Conservation (phyloP, 2,113 vertebrate genomes). For the Eretmochelys imbricata region DNA sequence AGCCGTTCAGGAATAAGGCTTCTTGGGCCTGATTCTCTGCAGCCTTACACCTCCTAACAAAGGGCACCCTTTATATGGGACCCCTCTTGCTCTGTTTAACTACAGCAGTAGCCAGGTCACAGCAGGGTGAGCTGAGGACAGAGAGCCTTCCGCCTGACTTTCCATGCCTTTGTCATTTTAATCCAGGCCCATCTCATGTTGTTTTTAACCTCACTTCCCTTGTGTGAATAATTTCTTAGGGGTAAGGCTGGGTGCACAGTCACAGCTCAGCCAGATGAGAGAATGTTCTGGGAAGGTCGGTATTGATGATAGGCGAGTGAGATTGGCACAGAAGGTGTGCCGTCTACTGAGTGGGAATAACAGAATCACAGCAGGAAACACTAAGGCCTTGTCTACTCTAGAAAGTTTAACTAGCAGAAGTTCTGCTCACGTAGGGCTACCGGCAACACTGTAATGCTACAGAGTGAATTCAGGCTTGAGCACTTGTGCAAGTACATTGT, state of each 20-base stretch:
- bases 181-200: background rate
- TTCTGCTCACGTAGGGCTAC: background rate
- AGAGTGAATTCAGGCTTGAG: too few relatives aligned
- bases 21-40: background rate
- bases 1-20: fast-evolving
- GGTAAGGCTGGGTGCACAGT: background rate
- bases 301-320: background rate
- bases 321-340: background rate
- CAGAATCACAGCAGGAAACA: background rate
- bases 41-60: background rate
- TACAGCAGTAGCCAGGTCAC: background rate
- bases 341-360: background rate
- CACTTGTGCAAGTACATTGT: too few relatives aligned
- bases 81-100: background rate
- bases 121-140: constrained; percentile 28
- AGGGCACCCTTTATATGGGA: background rate
- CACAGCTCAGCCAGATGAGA: background rate
- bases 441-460: background rate
- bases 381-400: background rate
- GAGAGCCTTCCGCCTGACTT: background rate
- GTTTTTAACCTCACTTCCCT: constrained; percentile 26
- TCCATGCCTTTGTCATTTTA: constrained; percentile 18
- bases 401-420: background rate
- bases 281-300: background rate
- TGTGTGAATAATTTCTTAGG: constrained; percentile 31